phyloP scores from a whole-genome alignment of 2,888 invertebrate species.

The Cactoblastis cactorum region DNA sequence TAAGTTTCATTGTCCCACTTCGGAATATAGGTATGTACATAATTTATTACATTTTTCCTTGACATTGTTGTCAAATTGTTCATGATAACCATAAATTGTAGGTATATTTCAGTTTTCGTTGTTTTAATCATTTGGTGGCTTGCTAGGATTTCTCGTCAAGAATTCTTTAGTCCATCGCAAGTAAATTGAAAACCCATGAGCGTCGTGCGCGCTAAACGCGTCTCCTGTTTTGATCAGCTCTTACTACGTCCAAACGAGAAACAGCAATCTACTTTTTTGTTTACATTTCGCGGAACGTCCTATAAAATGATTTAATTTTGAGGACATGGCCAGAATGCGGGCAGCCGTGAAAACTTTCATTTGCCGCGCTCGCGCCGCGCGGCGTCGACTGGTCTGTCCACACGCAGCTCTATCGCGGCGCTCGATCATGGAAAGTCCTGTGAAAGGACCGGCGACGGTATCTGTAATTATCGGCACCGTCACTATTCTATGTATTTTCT shows the following conservation, averaged over 20 bases:
- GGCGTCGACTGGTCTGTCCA: conserved; percentile 2
- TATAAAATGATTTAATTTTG: background rate
- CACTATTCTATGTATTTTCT: no score
- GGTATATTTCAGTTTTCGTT: no score
- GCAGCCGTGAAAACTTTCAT: conserved; percentile 6
- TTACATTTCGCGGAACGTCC: background rate
- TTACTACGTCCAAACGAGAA: background rate
- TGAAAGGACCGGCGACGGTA: background rate
- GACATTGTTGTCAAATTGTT: no score
- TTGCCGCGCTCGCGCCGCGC: background rate
- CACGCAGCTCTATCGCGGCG: background rate
- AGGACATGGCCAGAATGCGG: background rate
- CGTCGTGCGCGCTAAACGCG: no score
- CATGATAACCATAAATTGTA: no score
- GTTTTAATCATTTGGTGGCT: no score
- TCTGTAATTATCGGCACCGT: no score
- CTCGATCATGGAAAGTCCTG: conserved; percentile 1
- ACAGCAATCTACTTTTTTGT: background rate
- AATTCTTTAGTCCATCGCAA: background rate
- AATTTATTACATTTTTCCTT: no score
- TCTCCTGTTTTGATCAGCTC: background rate
- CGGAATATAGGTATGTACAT: no score
- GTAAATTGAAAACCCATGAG: no score
- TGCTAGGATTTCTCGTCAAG: background rate
- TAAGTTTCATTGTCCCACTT: no score